phyloP scores from a whole-genome alignment of 1,140 invertebrate species.

The Bombus polaris region DNA sequence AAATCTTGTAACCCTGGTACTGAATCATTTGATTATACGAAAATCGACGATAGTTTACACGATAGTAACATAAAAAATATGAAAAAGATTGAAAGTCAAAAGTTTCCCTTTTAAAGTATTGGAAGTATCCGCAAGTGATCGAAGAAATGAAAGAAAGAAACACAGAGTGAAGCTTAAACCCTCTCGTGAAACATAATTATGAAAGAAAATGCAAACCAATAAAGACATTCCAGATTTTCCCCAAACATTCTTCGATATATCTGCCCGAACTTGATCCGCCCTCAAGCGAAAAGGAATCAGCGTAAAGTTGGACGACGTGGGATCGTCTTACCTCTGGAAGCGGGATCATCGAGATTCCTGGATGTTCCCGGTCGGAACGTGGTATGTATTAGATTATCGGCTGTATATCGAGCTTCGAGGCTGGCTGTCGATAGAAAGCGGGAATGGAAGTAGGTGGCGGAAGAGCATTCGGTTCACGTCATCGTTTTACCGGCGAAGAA shows the following conservation, averaged over 20 bases:
- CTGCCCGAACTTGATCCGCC: neutral
- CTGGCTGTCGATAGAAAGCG: conserved; percentile 10
- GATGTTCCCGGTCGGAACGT: conserved; percentile 36
- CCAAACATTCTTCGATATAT: neutral
- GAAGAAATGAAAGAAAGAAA: too few species aligned
- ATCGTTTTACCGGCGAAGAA: conserved; percentile 80
- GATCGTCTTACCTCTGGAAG: neutral
- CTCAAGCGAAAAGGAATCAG: neutral
- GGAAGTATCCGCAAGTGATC: too few species aligned
- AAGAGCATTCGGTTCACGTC: conserved; percentile 80
- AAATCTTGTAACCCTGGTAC: too few species aligned
- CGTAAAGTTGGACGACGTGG: neutral
- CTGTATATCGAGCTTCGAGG: conserved; percentile 59
- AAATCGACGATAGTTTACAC: too few species aligned
- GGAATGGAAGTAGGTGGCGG: conserved; percentile 51
- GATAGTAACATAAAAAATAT: too few species aligned
- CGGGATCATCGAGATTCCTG: conserved; percentile 27
- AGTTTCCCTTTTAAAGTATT: too few species aligned
- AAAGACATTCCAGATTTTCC: neutral
- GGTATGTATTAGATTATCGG: conserved; percentile 78
- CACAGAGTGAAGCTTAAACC: too few species aligned
- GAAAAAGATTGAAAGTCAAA: too few species aligned
- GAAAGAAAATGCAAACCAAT: too few species aligned
- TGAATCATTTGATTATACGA: too few species aligned
- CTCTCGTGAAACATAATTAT: too few species aligned